Conservation (phyloP, 2,888 invertebrate genomes). For the Terebella lapidaria region DNA sequence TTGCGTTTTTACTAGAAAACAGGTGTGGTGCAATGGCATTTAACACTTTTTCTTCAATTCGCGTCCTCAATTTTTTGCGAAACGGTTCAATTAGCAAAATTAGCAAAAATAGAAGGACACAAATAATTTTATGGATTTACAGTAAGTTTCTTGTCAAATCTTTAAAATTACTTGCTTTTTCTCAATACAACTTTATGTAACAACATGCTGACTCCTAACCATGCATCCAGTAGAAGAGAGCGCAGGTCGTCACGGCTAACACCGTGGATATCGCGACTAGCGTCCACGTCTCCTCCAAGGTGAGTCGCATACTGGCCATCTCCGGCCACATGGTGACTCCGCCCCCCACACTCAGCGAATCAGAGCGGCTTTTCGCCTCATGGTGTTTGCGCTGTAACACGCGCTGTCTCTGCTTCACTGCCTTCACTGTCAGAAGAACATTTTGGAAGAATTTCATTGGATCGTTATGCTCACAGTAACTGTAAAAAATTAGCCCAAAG, state of each 20-base stretch:
- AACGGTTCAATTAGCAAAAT: too few species aligned
- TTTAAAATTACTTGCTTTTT: too few species aligned
- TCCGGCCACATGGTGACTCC: constrained; percentile 48
- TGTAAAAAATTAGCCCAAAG: too few species aligned
- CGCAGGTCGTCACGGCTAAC: neutral
- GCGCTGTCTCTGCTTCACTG: constrained; percentile 4
- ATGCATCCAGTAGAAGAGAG: neutral
- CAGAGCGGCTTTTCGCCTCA: constrained; percentile 31
- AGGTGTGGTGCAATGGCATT: too few species aligned
- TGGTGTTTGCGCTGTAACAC: constrained; percentile 32
- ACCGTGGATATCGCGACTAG: constrained; percentile 14
- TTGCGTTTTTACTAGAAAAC: too few species aligned
- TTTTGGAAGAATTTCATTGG: neutral
- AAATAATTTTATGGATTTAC: too few species aligned
- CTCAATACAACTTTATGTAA: too few species aligned
- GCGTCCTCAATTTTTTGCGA: too few species aligned
- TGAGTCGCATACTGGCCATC: constrained; percentile 45
- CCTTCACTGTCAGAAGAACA: neutral
- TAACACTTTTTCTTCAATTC: too few species aligned
- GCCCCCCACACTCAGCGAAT: constrained; percentile 39
- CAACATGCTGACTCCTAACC: too few species aligned
- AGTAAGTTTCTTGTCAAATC: too few species aligned
- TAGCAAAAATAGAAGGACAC: too few species aligned
- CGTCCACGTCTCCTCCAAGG: constrained; percentile 26
- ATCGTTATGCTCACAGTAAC: neutral